Percentiles rank a stretch among this genome's conserved stretches.
Conservation (phyloP, 2,888 invertebrate species). For the Synanthedon tipuliformis region DNA sequence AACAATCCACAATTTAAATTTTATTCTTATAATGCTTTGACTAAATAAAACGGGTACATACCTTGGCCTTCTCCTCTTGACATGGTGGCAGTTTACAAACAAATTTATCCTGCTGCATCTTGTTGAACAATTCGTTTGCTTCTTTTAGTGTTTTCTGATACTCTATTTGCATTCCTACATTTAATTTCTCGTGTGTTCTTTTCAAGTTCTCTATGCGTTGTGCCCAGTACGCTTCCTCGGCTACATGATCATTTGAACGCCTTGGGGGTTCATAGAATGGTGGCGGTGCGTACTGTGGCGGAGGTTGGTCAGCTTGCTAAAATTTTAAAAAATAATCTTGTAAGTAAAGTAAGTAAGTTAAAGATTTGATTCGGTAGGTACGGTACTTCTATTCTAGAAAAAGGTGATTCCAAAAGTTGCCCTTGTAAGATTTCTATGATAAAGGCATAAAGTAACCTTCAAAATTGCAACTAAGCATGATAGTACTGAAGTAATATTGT, state of each 20-base stretch:
- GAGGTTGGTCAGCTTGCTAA: conserved; percentile 44
- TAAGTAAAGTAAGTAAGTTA: too few relatives aligned
- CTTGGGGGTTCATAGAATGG: conserved; percentile 33
- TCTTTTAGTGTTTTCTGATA: conserved; percentile 58
- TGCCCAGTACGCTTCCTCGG: conserved; percentile 60
- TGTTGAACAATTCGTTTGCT: conserved; percentile 49
- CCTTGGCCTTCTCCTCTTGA: conserved; percentile 60
- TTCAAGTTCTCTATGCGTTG: conserved; percentile 54
- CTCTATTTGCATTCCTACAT: conserved; percentile 47
- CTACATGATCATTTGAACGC: conserved; percentile 36
- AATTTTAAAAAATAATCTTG: conserved; percentile 9
- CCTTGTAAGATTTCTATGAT: neutral
- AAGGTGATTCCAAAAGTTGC: neutral
- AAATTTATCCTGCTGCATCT: conserved; percentile 41
- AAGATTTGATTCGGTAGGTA: neutral
- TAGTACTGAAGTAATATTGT: neutral
- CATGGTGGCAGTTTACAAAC: conserved; percentile 50
- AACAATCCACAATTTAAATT: too few relatives aligned
- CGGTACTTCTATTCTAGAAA: neutral
- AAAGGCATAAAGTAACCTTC: neutral
- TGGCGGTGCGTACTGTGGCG: conserved; percentile 25
- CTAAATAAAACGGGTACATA: conserved; percentile 9
- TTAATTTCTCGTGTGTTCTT: conserved; percentile 53
- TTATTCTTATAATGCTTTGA: too few relatives aligned
- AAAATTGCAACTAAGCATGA: neutral